These are phyloP conservation scores for Galaxias olidus DNA, from an alignment of 2,797 vertebrate species.

Conservation along the genomic window DNA sequence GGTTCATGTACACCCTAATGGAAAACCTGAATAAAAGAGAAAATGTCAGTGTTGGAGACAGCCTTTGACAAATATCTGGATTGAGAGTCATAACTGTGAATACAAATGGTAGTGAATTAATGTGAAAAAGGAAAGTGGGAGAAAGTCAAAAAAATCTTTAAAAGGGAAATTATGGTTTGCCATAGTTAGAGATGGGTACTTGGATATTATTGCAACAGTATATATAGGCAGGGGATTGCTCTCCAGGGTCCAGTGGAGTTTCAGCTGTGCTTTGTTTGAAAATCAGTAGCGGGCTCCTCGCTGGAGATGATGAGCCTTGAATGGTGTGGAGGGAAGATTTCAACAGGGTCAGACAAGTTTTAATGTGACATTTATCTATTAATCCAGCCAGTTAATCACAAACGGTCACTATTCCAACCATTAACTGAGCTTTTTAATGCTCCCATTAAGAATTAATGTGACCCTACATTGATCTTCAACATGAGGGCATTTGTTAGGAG, in stretches of 20 bases:
- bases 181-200: no score
- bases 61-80: conserved; percentile 16
- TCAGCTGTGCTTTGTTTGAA: neutral
- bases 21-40: no score
- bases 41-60: neutral
- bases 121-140: neutral
- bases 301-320: neutral
- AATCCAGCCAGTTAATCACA: conserved; percentile 65
- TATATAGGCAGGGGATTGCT: no score
- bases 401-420: conserved; percentile 57
- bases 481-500: conserved; percentile 58
- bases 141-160: conserved; percentile 9
- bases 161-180: neutral
- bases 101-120: conserved; percentile 6
- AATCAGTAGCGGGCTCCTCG: conserved; percentile 7
- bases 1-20: no score
- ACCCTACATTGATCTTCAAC: conserved; percentile 58
- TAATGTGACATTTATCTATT: conserved; percentile 61
- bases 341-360: conserved; percentile 39
- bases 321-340: neutral
- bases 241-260: no score
- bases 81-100: conserved; percentile 3
- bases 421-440: conserved; percentile 67
- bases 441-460: conserved; percentile 62
- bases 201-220: no score